Percentiles rank a stretch among this genome's conserved stretches.
These are phyloP conservation scores for Caradrina clavipalpis DNA, from an alignment of 2,888 invertebrate genomes.

Conservation along the genomic window DNA sequence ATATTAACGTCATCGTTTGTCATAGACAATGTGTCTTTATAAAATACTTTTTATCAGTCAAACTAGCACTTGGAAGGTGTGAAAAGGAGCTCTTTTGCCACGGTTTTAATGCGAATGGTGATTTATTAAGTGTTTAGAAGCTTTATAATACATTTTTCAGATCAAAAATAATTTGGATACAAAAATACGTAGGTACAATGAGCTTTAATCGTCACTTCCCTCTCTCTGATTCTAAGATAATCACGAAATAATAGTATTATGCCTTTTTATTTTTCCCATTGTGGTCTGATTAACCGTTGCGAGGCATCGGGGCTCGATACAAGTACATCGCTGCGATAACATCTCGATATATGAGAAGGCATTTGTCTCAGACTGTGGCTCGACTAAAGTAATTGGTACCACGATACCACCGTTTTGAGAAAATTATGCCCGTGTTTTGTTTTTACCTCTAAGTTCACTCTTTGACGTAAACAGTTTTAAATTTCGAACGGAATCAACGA, in stretches of 20 bases:
- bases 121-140: no score
- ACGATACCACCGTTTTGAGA: constrained; percentile 57
- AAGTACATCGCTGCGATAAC: constrained; percentile 71
- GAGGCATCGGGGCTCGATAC: constrained; percentile 67
- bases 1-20: constrained; percentile 10
- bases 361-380: constrained; percentile 77
- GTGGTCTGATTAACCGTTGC: constrained; percentile 64
- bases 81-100: neutral
- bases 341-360: constrained; percentile 81
- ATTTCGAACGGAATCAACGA: constrained; percentile 23
- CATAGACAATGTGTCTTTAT: neutral
- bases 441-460: constrained; percentile 48
- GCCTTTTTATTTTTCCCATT: constrained; percentile 62
- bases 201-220: constrained; percentile 6
- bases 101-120: no score
- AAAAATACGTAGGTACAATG: neutral
- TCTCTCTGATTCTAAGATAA: constrained; percentile 36
- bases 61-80: neutral
- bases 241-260: constrained; percentile 46
- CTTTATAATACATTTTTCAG: neutral
- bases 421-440: constrained; percentile 53
- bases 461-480: constrained; percentile 47
- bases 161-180: neutral
- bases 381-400: constrained; percentile 63
- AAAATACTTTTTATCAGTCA: neutral